A percentile compares a stretch with the other conserved stretches of the same genome.
These are phyloP conservation scores for Hyppa rectilinea DNA, from an alignment of 2,888 invertebrate species.

Conservation along the genomic window DNA sequence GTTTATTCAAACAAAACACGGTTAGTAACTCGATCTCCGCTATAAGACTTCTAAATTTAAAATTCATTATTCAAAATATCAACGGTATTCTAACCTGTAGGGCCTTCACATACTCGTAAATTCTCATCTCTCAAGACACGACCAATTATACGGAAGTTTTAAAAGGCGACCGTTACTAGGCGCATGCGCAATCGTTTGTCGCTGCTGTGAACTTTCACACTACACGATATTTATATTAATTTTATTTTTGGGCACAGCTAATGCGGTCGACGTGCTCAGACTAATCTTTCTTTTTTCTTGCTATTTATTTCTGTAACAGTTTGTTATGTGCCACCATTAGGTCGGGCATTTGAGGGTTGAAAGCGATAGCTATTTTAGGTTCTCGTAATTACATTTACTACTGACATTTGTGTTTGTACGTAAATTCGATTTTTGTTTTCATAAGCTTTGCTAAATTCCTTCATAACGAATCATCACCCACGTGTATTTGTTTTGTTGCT, in stretches of 20 bases:
- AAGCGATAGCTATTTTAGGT: conserved; percentile 73
- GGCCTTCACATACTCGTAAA: conserved; percentile 72
- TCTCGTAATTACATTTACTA: conserved; percentile 46
- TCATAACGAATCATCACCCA: conserved; percentile 21
- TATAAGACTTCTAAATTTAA: conserved; percentile 65
- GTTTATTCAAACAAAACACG: conserved; percentile 62
- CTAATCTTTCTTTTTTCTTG: conserved; percentile 82
- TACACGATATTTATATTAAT: conserved; percentile 80
- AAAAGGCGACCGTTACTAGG: conserved; percentile 75
- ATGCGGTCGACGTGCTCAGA: conserved; percentile 81
- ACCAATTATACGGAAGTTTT: conserved; percentile 80
- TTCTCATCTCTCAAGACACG: conserved; percentile 75
- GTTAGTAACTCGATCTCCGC: conserved; percentile 37
- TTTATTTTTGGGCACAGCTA: conserved; percentile 86
- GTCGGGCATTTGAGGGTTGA: conserved; percentile 78
- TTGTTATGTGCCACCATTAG: conserved; percentile 85
- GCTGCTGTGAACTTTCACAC: conserved; percentile 87
- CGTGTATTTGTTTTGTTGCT: conserved; percentile 24
- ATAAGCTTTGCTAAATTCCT: conserved; percentile 11
- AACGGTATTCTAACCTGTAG: conserved; percentile 72
- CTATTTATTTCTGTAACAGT: conserved; percentile 86
- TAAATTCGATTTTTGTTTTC: conserved; percentile 36
- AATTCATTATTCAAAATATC: conserved; percentile 73
- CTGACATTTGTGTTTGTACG: conserved; percentile 28
- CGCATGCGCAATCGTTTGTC: conserved; percentile 80